phyloP scores from a whole-genome alignment of 1,140 invertebrate genomes.

The Grapholita molesta region DNA sequence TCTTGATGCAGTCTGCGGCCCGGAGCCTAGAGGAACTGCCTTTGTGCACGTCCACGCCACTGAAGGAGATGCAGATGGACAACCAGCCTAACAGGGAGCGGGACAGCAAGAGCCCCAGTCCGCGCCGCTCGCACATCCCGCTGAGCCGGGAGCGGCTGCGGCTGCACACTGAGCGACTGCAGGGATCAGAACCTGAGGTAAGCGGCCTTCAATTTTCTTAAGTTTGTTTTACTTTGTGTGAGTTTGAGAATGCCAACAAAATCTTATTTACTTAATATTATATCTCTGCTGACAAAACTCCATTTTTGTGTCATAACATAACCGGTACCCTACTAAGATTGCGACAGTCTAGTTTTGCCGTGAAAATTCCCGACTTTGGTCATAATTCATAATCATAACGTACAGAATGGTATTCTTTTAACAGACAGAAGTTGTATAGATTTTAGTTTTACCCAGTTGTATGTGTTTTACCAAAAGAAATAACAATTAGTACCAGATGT shows the following conservation, averaged over 20 bases:
- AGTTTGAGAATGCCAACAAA: neutral
- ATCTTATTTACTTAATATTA: no score
- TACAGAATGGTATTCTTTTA: no score
- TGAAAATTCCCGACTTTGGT: no score
- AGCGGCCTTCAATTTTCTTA: neutral
- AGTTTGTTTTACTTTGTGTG: neutral
- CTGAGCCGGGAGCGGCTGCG: slow-evolving; percentile 19
- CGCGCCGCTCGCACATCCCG: slow-evolving; percentile 22
- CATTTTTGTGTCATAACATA: no score
- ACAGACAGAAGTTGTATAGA: no score
- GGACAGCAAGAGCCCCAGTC: slow-evolving; percentile 22
- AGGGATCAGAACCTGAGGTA: slow-evolving; percentile 21
- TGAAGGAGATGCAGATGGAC: slow-evolving; percentile 55
- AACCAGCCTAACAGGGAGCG: slow-evolving; percentile 59
- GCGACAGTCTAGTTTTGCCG: no score
- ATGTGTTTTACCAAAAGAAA: no score
- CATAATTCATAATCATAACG: no score
- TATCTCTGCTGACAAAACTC: no score
- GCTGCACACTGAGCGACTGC: neutral
- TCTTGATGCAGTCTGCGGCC: slow-evolving; percentile 27
- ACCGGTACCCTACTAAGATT: no score
- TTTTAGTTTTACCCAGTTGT: no score
- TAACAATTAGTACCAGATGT: no score
- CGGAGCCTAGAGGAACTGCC: slow-evolving; percentile 52
- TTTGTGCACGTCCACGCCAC: slow-evolving; percentile 66